phyloP scores from a whole-genome alignment of 2,888 invertebrate genomes.

The Macropis europaea region DNA sequence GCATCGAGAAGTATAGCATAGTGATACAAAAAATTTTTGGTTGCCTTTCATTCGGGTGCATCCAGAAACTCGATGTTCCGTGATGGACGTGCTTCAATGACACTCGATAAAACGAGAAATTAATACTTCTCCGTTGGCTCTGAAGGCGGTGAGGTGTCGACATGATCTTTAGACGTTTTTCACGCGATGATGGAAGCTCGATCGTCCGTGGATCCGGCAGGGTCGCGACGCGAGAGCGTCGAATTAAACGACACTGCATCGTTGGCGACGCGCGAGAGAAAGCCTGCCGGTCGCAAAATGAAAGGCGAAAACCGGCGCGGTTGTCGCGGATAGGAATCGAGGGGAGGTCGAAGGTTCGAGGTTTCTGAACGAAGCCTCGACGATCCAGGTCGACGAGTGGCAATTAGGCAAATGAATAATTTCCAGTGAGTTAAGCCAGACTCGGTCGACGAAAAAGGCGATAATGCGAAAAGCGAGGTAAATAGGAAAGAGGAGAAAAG shows the following conservation, averaged over 20 bases:
- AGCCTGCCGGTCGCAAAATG: slow-evolving; percentile 22
- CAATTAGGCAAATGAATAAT: slow-evolving; percentile 72
- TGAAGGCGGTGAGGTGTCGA: too few relatives aligned
- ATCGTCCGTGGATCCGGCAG: too few relatives aligned
- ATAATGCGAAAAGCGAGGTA: slow-evolving; percentile 66
- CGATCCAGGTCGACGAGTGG: slow-evolving; percentile 66
- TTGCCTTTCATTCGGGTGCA: too few relatives aligned
- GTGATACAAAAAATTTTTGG: too few relatives aligned
- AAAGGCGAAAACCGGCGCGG: slow-evolving; percentile 38
- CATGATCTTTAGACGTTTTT: too few relatives aligned
- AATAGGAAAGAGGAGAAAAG: slow-evolving; percentile 53
- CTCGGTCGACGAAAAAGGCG: slow-evolving; percentile 63
- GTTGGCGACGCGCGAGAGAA: slow-evolving; percentile 37
- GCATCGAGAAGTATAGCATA: too few relatives aligned
- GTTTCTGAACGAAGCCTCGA: slow-evolving; percentile 49
- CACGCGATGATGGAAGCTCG: too few relatives aligned
- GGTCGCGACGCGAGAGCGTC: background rate
- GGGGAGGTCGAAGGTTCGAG: slow-evolving; percentile 20
- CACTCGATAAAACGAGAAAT: too few relatives aligned
- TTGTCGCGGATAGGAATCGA: slow-evolving; percentile 52
- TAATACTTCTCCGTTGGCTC: too few relatives aligned
- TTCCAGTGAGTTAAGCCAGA: slow-evolving; percentile 67
- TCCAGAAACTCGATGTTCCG: too few relatives aligned
- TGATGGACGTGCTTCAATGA: too few relatives aligned
- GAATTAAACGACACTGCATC: slow-evolving; percentile 26